Conservation (phyloP, 2,113 vertebrate genomes). For the Sclerurus mexicanus region DNA sequence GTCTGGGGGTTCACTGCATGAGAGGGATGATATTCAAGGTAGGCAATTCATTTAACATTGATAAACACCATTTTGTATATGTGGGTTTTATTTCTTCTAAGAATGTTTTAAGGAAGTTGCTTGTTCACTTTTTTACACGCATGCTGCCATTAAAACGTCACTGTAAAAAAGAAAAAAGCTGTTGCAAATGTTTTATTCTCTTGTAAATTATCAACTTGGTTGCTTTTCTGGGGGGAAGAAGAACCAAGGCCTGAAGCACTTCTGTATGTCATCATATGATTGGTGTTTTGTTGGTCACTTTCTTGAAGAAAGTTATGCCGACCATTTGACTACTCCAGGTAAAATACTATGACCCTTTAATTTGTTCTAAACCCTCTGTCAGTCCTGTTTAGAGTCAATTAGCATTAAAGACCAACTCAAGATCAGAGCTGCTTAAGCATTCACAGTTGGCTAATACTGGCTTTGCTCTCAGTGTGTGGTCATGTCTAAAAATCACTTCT, state of each 20-base stretch:
- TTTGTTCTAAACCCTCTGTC: conserved; percentile 68
- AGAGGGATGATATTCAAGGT: conserved; percentile 89
- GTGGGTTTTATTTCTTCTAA: neutral
- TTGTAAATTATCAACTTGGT: neutral
- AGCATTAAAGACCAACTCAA: conserved; percentile 72
- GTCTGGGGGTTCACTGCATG: conserved; percentile 85
- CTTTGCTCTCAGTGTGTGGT: conserved; percentile 48
- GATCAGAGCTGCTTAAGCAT: conserved; percentile 70
- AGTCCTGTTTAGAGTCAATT: conserved; percentile 69
- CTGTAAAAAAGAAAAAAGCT: neutral
- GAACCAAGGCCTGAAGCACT: neutral
- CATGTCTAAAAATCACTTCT: conserved; percentile 54
- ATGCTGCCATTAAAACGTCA: neutral
- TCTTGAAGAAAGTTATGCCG: conserved; percentile 15
- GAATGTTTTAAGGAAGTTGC: neutral
- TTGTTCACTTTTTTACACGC: neutral
- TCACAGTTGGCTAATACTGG: conserved; percentile 53
- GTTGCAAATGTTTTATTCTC: neutral
- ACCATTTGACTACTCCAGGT: conserved; percentile 36
- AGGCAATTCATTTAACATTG: neutral
- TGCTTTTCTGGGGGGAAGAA: accelerated
- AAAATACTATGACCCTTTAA: conserved; percentile 59
- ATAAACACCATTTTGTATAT: neutral
- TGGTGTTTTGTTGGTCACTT: neutral
- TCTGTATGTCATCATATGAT: neutral